Evolutionary conservation across 2,888 invertebrate species (phyloP), one percentile per base, ranked within the genome.

Genomic region (Tetheella fluctuosa): DNA sequence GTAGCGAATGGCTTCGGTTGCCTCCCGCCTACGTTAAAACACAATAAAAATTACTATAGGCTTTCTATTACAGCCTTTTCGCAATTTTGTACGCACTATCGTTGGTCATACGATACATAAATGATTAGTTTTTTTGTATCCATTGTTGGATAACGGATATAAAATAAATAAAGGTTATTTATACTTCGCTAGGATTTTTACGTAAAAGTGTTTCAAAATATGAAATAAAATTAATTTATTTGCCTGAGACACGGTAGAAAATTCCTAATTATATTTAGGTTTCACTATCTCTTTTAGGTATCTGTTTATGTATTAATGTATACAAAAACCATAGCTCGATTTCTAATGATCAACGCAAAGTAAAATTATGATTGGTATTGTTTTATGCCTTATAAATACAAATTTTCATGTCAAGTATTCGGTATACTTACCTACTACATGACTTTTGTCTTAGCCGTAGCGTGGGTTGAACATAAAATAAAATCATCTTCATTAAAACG

Each of bases 1-100:
- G 91, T 85, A 83, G 73, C 79, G 78, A 91, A 91, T 88, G 91
- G 84, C 90, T 86, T 81, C 69, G 80, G 83, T 84, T 76, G 79
- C 79, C 80, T 81, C 79, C 77, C 79, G 79, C 76, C 76, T 77
- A 80, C 80, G 88, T 89, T 87, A 87, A 90, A 90, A 85, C 80
- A 84, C 83, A 84, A 85, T 88, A 84, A 83, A 88, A 85, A 84
- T 86, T 81, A 77, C 77, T 74, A 74, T 72, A 60, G 34, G 55
- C 55, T 65, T 74, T 65, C 64, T 70, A 73, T 75, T 74, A 23
- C 25, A 48, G 48, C 17, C 17, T n/a, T 48, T 48, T 48, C 7
- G 17, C 20, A 17, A 48, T 48, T 20, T 17, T 48, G 17, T 48
- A n/a, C 48, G 42, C 42, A 42, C 48, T 48, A 20, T n/a, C 7